phyloP scores from a whole-genome alignment of 92 coral and sea anemone genomes.

The Epizoanthus scotinus region DNA sequence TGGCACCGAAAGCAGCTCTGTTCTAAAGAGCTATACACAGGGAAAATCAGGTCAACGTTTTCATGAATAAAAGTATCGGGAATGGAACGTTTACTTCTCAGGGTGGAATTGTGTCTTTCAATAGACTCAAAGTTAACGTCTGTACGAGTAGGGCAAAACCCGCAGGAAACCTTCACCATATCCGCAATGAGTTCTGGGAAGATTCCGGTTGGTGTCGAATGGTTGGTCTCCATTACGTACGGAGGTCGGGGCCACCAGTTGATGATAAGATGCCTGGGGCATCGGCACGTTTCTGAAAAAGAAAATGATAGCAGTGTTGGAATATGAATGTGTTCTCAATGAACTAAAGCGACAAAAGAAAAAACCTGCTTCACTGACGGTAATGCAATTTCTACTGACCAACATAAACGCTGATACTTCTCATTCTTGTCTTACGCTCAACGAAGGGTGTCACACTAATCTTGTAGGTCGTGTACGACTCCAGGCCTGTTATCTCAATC shows the following conservation, averaged over 20 bases:
- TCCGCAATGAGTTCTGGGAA: conserved; percentile 47
- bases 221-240: conserved; percentile 39
- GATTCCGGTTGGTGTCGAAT: conserved; percentile 43
- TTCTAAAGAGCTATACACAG: conserved; percentile 8
- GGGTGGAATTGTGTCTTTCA: neutral
- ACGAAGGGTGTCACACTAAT: conserved; percentile 52
- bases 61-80: neutral
- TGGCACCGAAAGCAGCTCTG: neutral
- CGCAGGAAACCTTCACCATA: conserved; percentile 50
- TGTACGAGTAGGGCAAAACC: conserved; percentile 51
- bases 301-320: neutral
- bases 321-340: too few relatives aligned
- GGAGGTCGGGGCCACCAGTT: conserved; percentile 65
- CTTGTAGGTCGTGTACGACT: conserved; percentile 50
- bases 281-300: conserved; percentile 70
- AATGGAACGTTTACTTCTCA: neutral
- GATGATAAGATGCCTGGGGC: conserved; percentile 57
- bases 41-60: conserved; percentile 7
- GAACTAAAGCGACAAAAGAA: neutral
- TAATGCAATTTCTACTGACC: conserved; percentile 27
- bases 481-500: conserved; percentile 42
- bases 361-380: neutral
- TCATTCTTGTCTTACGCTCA: conserved; percentile 28
- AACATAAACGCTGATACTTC: conserved; percentile 23
- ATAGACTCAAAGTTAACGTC: neutral